Percentiles rank a stretch among this genome's conserved stretches.
Conservation (phyloP, 2,113 vertebrate genomes). For the Gymnocephalus cernua region DNA sequence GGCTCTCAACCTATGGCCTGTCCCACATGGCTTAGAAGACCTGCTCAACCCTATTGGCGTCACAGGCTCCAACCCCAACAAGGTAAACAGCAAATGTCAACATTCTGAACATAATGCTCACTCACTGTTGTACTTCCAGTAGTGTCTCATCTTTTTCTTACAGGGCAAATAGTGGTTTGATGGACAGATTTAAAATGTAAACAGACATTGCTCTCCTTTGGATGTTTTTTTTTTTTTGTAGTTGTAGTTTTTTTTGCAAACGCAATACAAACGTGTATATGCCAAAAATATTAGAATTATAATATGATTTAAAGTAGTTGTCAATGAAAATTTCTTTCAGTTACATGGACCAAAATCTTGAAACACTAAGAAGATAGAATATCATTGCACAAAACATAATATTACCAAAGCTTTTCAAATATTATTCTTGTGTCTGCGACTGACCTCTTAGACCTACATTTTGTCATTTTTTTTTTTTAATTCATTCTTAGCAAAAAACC, state of each 20-base stretch:
- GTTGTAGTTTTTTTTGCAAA: not conserved
- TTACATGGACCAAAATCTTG: too few species aligned
- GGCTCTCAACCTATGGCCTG: conserved; percentile 98
- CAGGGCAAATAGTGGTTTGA: not conserved
- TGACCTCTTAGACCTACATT: too few species aligned
- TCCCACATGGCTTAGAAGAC: conserved; percentile 97
- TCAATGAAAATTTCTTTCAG: not conserved
- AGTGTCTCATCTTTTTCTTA: not conserved
- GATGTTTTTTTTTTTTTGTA: not conserved
- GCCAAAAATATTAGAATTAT: not conserved
- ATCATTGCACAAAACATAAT: not conserved
- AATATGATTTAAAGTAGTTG: not conserved
- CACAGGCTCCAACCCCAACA: conserved; percentile 98
- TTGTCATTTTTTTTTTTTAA: too few species aligned
- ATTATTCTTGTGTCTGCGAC: conserved; percentile 1
- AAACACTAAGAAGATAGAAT: not conserved
- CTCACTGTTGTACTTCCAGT: not conserved
- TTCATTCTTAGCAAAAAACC: too few species aligned
- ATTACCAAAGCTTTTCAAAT: conserved; percentile 5
- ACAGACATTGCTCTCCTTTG: not conserved
- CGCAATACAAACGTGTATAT: not conserved
- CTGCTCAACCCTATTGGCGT: conserved; percentile 98
- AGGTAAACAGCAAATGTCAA: conserved; percentile 81
- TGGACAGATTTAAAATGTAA: not conserved
- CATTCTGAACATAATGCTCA: not conserved